Evolutionary conservation across 2,797 vertebrate genomes (phyloP).

Genomic region (Pelodytes ibericus): DNA sequence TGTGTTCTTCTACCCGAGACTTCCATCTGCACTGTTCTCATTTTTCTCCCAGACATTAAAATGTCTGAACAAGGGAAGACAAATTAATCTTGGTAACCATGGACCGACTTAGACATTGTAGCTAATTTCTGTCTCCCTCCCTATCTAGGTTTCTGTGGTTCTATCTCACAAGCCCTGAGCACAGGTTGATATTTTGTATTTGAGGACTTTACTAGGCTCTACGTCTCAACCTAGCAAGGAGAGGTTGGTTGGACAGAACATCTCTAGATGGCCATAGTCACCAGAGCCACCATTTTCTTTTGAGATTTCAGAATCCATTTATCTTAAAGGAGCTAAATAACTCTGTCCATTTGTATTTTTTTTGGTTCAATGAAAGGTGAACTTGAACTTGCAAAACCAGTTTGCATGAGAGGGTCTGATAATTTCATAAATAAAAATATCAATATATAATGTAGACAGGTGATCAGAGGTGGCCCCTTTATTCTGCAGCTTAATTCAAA

Average conservation of each 20-base stretch:
- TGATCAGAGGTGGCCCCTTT: no score
- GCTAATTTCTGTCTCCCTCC: not conserved
- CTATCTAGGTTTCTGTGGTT: not conserved
- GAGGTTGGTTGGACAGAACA: not conserved
- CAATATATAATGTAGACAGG: no score
- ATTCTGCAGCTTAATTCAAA: no score
- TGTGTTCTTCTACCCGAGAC: not conserved
- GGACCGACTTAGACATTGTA: not conserved
- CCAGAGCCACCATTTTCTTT: no score
- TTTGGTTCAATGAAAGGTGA: no score
- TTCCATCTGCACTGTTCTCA: not conserved
- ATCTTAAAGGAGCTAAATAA: no score
- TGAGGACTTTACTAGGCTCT: not conserved
- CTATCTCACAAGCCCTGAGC: conserved; percentile 21
- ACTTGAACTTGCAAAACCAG: no score
- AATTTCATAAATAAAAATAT: no score
- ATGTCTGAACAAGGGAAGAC: conserved; percentile 7
- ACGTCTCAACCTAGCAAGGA: conserved; percentile 22
- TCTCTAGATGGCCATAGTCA: not conserved
- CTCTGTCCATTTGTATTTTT: no score
- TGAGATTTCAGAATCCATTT: no score
- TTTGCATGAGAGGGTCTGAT: no score
- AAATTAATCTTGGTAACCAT: conserved; percentile 10
- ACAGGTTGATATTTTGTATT: conserved; percentile 21
- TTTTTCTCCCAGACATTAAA: conserved; percentile 12